Evolutionary conservation across 2,113 vertebrate genomes (phyloP).

Genomic region (Dipodomys ordii): DNA sequence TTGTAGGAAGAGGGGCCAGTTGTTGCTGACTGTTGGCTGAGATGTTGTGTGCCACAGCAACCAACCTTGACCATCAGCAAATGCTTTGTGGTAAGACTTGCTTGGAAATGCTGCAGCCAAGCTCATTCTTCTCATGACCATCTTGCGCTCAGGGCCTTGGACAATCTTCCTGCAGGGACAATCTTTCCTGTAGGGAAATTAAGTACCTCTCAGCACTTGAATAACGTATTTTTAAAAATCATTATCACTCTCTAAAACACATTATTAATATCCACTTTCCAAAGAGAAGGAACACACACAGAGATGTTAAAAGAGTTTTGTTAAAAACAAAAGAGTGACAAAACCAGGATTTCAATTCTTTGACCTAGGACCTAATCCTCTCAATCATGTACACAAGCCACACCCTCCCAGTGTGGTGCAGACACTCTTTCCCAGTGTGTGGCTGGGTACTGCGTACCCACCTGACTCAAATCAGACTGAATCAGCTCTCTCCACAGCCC

Average conservation of each 20-base stretch:
- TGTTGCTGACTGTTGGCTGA: background rate
- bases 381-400: no score
- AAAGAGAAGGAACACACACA: background rate
- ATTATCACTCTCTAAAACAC: background rate
- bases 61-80: background rate
- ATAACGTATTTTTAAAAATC: background rate
- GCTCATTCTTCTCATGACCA: background rate
- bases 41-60: background rate
- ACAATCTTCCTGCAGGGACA: background rate
- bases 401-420: background rate
- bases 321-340: background rate
- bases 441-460: background rate
- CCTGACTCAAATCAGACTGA: background rate
- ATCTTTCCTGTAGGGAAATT: background rate
- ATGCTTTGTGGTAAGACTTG: constrained; percentile 2
- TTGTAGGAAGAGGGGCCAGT: no score
- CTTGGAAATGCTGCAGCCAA: background rate
- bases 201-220: background rate
- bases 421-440: background rate
- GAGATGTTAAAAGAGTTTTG: background rate
- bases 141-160: background rate
- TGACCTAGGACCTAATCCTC: background rate
- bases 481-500: no score
- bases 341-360: background rate
- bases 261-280: background rate